Evolutionary conservation across 2,113 vertebrate genomes (phyloP).

Genomic region (Lophura nycthemera): DNA sequence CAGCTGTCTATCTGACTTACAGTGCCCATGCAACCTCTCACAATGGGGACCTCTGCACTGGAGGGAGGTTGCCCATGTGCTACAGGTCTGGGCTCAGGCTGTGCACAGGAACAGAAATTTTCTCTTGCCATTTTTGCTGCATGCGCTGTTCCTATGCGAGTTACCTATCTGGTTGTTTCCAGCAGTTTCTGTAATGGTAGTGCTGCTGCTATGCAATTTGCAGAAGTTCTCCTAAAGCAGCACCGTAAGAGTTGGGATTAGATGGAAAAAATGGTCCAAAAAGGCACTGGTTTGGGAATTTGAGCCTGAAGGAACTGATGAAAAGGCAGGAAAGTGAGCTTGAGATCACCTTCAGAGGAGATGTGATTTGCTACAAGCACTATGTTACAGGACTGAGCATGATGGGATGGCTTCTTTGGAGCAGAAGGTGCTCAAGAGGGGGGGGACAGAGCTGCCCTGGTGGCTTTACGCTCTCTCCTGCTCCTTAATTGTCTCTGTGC

Average conservation of each 20-base stretch:
- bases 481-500: not conserved
- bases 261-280: not conserved
- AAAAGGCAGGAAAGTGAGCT: not conserved
- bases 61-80: not conserved
- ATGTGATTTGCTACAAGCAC: not conserved
- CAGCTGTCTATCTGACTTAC: not conserved
- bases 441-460: not conserved
- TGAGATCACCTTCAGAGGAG: not conserved
- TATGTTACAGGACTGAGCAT: not conserved
- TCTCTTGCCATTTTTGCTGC: not conserved
- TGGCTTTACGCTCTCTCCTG: not conserved
- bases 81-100: not conserved
- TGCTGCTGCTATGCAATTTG: not conserved
- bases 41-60: not conserved
- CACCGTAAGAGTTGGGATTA: not conserved
- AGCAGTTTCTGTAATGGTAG: conserved; percentile 16
- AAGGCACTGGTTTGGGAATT: not conserved
- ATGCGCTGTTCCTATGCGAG: not conserved
- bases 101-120: not conserved
- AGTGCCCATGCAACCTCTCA: not conserved
- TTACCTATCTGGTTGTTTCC: conserved; percentile 37
- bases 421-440: not conserved
- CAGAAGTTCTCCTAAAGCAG: conserved; percentile 8
- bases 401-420: fast-evolving
- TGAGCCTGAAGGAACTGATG: not conserved